Evolutionary conservation across 2,113 vertebrate species (phyloP).

Genomic region (Coryphaenoides rupestris): DNA sequence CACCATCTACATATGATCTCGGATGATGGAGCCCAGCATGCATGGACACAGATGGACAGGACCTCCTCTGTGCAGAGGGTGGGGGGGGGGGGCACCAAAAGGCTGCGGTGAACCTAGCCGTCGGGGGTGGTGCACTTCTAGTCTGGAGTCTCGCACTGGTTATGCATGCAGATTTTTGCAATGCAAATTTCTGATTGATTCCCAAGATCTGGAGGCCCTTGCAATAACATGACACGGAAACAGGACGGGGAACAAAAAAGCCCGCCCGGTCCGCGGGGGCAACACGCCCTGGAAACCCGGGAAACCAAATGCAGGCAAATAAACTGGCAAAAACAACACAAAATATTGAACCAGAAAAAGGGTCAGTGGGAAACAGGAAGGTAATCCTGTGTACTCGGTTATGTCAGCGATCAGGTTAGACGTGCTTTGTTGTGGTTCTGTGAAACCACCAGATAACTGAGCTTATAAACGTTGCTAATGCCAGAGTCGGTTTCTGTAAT

Average conservation of each 20-base stretch:
- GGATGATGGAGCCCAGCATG: background rate
- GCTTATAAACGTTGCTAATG: too few species aligned
- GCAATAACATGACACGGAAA: constrained; percentile 38
- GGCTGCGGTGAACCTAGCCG: constrained; percentile 3
- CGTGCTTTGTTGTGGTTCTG: too few species aligned
- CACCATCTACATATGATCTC: constrained; percentile 2
- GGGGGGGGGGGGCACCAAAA: background rate
- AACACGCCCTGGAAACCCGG: constrained; percentile 50
- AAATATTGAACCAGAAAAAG: constrained; percentile 1
- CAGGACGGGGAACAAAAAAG: constrained; percentile 29
- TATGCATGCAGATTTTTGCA: constrained; percentile 1
- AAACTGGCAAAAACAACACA: constrained; percentile 18
- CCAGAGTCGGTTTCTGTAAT: too few species aligned
- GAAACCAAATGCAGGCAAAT: constrained; percentile 62
- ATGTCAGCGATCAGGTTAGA: too few species aligned
- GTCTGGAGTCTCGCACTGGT: background rate
- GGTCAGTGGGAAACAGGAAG: too few species aligned
- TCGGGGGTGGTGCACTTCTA: too few species aligned
- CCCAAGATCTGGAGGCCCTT: constrained; percentile 49
- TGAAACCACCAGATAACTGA: too few species aligned
- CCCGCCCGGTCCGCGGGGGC: background rate
- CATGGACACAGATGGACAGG: constrained; percentile 24
- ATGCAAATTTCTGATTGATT: constrained; percentile 48
- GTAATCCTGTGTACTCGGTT: too few species aligned
- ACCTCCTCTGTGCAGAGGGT: constrained; percentile 5